These are phyloP conservation scores for Synergus laeviventris DNA, from an alignment of 2,888 invertebrate genomes.

Conservation along the genomic window DNA sequence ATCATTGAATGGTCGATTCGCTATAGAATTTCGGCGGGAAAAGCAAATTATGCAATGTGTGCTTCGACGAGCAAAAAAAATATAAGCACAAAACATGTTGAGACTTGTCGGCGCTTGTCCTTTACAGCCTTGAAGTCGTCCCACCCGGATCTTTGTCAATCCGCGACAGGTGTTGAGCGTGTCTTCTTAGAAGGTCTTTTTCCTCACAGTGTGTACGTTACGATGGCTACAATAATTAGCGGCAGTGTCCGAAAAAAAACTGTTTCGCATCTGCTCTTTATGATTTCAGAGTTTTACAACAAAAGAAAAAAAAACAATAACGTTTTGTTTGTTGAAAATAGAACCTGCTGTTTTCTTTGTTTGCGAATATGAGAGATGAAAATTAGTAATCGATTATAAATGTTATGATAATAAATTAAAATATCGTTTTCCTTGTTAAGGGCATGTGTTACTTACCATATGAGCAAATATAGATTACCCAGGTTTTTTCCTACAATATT, in stretches of 20 bases:
- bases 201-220: background rate
- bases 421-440: background rate
- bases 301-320: background rate
- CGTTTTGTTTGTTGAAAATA: background rate
- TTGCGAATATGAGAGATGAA: no score
- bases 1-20: background rate
- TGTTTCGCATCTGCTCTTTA: slow-evolving; percentile 13
- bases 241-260: background rate
- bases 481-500: no score
- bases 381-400: no score
- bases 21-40: slow-evolving; percentile 19
- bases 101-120: slow-evolving; percentile 45
- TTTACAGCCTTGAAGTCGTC: slow-evolving; percentile 46
- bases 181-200: slow-evolving; percentile 13
- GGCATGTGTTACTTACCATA: no score
- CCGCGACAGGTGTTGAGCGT: slow-evolving; percentile 36
- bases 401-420: background rate
- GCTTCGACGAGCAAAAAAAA: background rate
- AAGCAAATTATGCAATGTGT: slow-evolving; percentile 25
- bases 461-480: no score
- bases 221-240: slow-evolving; percentile 25
- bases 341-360: background rate
- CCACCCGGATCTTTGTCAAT: slow-evolving; percentile 38
- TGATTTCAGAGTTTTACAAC: background rate
- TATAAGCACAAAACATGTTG: slow-evolving; percentile 34